Base-by-base conservation (phyloP, 2,888 invertebrate species). In the Lapara coniferarum region DNA sequence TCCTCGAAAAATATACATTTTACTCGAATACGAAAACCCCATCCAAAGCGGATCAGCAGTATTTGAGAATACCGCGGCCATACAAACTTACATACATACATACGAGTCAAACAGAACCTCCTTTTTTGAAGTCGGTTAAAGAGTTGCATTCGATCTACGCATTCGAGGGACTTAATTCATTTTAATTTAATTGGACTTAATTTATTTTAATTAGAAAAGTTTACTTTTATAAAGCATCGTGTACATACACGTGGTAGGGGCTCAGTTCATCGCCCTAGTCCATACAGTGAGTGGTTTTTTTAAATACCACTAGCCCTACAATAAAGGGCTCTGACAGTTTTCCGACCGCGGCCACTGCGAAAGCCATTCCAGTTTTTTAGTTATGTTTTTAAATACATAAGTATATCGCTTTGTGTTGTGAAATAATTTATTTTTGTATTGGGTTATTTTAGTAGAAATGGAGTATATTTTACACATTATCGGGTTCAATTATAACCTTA, bases 241-340 rank as follows among this genome's bases (percentile, higher is more conserved):
- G 56, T 56, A 16, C 46, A 63, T 56, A 16, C 46, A 63, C 49
- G 74, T 73, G 74, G 52, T 68, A 72, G 78, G 78, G 68, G 77
- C 58, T 68, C 16, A 19, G 16, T 5, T 58, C 73, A 75, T 75
- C 78, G 78, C 58, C 75, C 66, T 16, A 19, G 51, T 16, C 46
- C 30, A 37, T 44, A 55, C 16, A 10, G n/a, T n/a, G 44, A 44
- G n/a, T 67, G 13, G 4, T 37, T 67, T 14, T 67, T 67, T 67
- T 67, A 55, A 55, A 49, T 63, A 63, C 46, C 63, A 49, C 49
- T 16, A 63, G 63, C 63, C 49, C 46, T 49, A 49, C 49, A 63
- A 49, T 46, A 63, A 46, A 63, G 63, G 49, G 49, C 63, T 63
- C 63, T 63, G 63, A 63, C 63, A 63, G 49, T 63, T 63, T 49